A percentile compares a stretch with the other conserved stretches of the same genome.
These are phyloP conservation scores for Parapristionchus giblindavisi DNA, from an alignment of 2,888 invertebrate genomes.

Conservation along the genomic window DNA sequence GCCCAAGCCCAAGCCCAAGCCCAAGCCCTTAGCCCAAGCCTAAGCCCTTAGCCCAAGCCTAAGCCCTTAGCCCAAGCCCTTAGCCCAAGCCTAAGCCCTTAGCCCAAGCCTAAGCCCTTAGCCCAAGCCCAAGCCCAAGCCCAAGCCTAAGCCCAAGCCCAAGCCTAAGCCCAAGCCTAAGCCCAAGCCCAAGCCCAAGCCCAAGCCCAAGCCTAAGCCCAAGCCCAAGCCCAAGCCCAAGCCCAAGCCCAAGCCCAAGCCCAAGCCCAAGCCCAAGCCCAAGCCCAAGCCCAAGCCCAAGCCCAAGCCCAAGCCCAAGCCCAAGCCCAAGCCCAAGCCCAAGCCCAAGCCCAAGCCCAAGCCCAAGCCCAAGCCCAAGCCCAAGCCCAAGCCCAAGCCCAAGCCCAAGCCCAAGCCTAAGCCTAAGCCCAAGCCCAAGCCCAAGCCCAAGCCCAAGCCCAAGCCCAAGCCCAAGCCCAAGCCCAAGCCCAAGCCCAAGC, in stretches of 20 bases:
- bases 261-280: slow-evolving; percentile 40
- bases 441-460: neutral
- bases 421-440: slow-evolving; percentile 39
- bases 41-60: too few species aligned
- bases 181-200: slow-evolving; percentile 38
- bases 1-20: slow-evolving; percentile 43
- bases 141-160: too few species aligned
- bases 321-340: slow-evolving; percentile 39
- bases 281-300: slow-evolving; percentile 39
- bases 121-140: too few species aligned
- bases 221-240: slow-evolving; percentile 35
- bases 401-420: slow-evolving; percentile 34
- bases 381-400: slow-evolving; percentile 33
- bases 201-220: slow-evolving; percentile 40
- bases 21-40: too few species aligned
- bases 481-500: too few species aligned
- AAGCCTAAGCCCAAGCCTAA: slow-evolving; percentile 43
- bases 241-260: slow-evolving; percentile 38
- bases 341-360: slow-evolving; percentile 39
- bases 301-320: slow-evolving; percentile 38
- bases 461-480: slow-evolving; percentile 21
- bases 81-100: too few species aligned
- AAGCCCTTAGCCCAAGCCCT: too few species aligned
- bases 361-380: slow-evolving; percentile 35
- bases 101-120: too few species aligned